phyloP scores from a whole-genome alignment of 37 sponge, comb jelly and placozoan species.

The Geodia barretti region DNA sequence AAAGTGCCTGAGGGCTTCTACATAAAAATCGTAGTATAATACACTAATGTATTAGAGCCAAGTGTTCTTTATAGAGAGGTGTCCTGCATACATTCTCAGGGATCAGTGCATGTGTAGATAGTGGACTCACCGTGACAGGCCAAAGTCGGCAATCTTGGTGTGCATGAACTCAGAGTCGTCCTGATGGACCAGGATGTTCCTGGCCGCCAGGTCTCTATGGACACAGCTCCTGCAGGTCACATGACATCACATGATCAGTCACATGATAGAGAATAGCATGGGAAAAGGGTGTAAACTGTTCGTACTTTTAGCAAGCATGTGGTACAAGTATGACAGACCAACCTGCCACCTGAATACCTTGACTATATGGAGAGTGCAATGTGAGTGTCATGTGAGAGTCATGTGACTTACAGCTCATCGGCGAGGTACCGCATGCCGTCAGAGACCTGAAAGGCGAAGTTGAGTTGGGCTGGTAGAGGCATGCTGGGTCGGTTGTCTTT shows the following conservation, averaged over 20 bases:
- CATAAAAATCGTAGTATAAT: too few relatives aligned
- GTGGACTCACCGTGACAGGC: constrained; percentile 68
- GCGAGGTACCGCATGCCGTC: constrained; percentile 84
- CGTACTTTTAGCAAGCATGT: neutral
- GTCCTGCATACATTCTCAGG: too few relatives aligned
- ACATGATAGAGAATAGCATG: too few relatives aligned
- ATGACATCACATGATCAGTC: neutral
- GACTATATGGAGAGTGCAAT: too few relatives aligned
- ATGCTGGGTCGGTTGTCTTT: constrained; percentile 71
- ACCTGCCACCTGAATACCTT: too few relatives aligned
- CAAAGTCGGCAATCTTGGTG: constrained; percentile 87
- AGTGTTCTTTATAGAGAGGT: too few relatives aligned
- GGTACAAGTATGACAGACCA: neutral
- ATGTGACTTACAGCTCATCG: constrained; percentile 70
- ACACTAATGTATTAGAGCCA: too few relatives aligned
- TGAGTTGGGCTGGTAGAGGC: constrained; percentile 63
- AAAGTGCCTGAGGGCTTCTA: too few relatives aligned
- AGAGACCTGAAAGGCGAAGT: constrained; percentile 71
- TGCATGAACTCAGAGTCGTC: constrained; percentile 40
- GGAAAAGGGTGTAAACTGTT: neutral
- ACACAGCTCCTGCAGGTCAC: constrained; percentile 59
- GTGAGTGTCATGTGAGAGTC: too few relatives aligned
- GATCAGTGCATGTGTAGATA: too few relatives aligned
- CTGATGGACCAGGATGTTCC: constrained; percentile 71
- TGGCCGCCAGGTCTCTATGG: constrained; percentile 86